Evolutionary conservation across 2,888 invertebrate species (phyloP), one percentile per base, ranked within the genome.

Genomic region (Aphodius sticticus): DNA sequence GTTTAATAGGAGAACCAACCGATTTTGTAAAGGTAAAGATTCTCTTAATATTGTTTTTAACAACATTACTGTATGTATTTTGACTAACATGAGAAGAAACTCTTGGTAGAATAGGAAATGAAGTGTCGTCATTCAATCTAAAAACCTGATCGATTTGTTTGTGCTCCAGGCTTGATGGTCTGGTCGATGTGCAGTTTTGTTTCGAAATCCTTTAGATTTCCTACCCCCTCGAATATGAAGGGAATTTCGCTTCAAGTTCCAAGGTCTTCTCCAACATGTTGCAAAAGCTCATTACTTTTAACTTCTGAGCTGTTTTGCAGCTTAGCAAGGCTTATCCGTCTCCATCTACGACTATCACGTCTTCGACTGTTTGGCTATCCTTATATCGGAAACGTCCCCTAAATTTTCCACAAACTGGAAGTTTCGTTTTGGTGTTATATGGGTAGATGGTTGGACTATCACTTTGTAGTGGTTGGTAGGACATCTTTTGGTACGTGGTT

Each of bases 121-220:
- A n/a, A n/a, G n/a, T n/a, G n/a, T n/a, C n/a, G n/a, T n/a, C n/a
- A n/a, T n/a, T n/a, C n/a, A n/a, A n/a, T n/a, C n/a, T n/a, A n/a
- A n/a, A n/a, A n/a, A n/a, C n/a, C n/a, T n/a, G n/a, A n/a, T 79
- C 83, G 69, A 69, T 81, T 78, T 74, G 69, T 78, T 82, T 74
- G 72, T 81, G 81, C 82, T 36, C 80, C 70, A 70, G 83, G 81
- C 69, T 26, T 6, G 12, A 80, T 72, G 14, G 53, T 79, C 76
- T 79, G 70, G 16, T 83, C 78, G 26, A 83, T 82, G 38, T 81
- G 81, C 69, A 83, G 69, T 78, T 82, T 79, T 9, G 82, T 36
- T 78, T 82, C 75, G 14, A 70, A 15, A 35, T 80, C 70, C 75
- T 82, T 81, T 71, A 82, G 77, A 72, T 86, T 86, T 81, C 85